Percentiles rank a stretch among this genome's conserved stretches.
Evolutionary conservation across 2,888 invertebrate species (phyloP).

Genomic region (Tortricodes alternella): DNA sequence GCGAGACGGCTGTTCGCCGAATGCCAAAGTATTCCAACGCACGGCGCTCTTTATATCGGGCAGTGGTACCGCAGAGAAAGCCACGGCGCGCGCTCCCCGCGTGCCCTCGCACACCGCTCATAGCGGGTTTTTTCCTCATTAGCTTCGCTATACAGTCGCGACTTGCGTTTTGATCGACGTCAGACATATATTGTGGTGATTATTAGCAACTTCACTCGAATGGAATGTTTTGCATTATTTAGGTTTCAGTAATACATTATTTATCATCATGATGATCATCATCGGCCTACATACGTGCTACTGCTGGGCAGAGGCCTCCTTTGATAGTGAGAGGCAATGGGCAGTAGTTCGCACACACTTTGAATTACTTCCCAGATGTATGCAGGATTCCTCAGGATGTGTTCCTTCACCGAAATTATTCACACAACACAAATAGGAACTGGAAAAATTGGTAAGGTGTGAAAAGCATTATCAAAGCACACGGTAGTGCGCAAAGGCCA

Average conservation of each 20-base stretch:
- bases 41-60: slow-evolving; percentile 79
- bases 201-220: slow-evolving; percentile 20
- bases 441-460: too few relatives aligned
- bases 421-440: too few relatives aligned
- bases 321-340: too few relatives aligned
- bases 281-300: too few relatives aligned
- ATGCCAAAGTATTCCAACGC: slow-evolving; percentile 78
- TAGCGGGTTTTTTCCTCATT: slow-evolving; percentile 82
- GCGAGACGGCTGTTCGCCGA: slow-evolving; percentile 81
- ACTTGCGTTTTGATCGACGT: slow-evolving; percentile 59
- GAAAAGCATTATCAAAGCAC: too few relatives aligned
- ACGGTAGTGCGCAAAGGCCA: too few relatives aligned
- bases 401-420: too few relatives aligned
- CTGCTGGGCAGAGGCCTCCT: too few relatives aligned
- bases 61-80: slow-evolving; percentile 75
- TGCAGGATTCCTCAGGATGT: too few relatives aligned
- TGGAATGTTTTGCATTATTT: slow-evolving; percentile 25
- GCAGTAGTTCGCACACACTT: too few relatives aligned
- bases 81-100: slow-evolving; percentile 70
- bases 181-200: slow-evolving; percentile 39
- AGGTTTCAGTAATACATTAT: neutral
- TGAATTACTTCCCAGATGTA: too few relatives aligned
- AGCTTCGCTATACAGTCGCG: slow-evolving; percentile 67
- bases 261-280: too few relatives aligned
- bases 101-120: slow-evolving; percentile 58